Conservation (phyloP, 2,113 vertebrate genomes). For the Leiothrix lutea region DNA sequence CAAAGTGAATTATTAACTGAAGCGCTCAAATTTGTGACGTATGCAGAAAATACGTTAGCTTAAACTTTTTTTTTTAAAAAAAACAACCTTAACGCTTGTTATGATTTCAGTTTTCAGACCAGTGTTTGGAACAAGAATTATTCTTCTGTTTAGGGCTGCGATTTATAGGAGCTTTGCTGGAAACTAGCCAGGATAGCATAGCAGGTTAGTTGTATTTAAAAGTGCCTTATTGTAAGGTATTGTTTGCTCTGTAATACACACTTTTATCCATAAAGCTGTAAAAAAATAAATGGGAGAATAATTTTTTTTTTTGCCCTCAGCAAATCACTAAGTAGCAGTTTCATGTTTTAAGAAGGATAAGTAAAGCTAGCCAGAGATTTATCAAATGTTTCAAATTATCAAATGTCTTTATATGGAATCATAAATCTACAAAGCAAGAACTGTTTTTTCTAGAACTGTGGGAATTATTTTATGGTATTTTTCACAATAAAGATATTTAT, state of each 20-base stretch:
- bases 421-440: conserved; percentile 44
- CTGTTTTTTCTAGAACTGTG: conserved; percentile 69
- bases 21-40: background rate
- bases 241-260: conserved; percentile 20
- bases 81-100: background rate
- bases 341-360: conserved; percentile 33
- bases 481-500: conserved; percentile 83
- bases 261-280: background rate
- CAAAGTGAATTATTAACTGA: background rate
- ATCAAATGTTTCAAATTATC: conserved; percentile 42
- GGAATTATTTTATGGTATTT: conserved; percentile 78
- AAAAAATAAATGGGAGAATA: background rate
- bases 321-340: background rate
- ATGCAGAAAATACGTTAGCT: background rate
- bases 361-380: conserved; percentile 20
- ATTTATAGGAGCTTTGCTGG: conserved; percentile 12
- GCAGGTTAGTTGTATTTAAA: conserved; percentile 32
- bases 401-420: conserved; percentile 65
- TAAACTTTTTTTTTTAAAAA: background rate
- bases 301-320: background rate
- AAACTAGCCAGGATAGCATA: background rate
- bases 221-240: conserved; percentile 57
- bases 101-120: background rate
- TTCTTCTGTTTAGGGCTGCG: background rate
- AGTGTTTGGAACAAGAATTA: background rate